Evolutionary conservation across 1,140 invertebrate species (phyloP), one percentile per base, ranked within the genome.

Genomic region (Rhopalosiphum padi): DNA sequence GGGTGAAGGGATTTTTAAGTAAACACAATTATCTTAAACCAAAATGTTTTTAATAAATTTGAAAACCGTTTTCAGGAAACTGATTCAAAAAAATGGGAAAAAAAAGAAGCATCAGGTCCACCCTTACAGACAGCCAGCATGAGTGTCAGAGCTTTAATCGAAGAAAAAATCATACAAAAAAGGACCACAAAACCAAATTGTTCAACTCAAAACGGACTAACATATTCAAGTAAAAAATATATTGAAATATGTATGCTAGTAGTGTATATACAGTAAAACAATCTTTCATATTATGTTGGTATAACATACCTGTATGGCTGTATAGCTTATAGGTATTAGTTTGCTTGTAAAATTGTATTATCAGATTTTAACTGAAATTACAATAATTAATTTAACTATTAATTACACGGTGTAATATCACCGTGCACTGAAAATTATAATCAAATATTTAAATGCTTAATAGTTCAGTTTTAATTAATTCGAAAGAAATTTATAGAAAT

Each of bases 161-260:
- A 98, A 95, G 98, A 98, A 95, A 98, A 98, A 95, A 98, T 98
- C 93, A 98, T 98, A 94, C 98, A 97, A 94, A 98, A 98, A 94
- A 96, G 97, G 93, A 97, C 96, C 30, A 96, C 96, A 30, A 96
- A 96, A 94, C 95, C 94, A 41, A 68, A 93, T 82, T 60, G 94
- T 48, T 41, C 94, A 41, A 91, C 94, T 25, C 94, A 95, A 60
- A 94, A 94, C 11, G 91, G 91, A 85, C 25, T 85, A 25, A 93
- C 91, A 85, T 93, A 93, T 85, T 85, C 68, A 41, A 51, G 91
- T 93, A 30, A 93, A 94, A 94, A 94, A 90, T n/a, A 18, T n/a
- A n/a, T 77, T 21, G 8, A 11, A 83, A 41, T 41, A 83, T 23
- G 6, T 23, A 41, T 41, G 8, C 21, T 83, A 1, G 22, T 41